Conservation (phyloP, 2,888 invertebrate genomes). For the Cetonia aurata region DNA sequence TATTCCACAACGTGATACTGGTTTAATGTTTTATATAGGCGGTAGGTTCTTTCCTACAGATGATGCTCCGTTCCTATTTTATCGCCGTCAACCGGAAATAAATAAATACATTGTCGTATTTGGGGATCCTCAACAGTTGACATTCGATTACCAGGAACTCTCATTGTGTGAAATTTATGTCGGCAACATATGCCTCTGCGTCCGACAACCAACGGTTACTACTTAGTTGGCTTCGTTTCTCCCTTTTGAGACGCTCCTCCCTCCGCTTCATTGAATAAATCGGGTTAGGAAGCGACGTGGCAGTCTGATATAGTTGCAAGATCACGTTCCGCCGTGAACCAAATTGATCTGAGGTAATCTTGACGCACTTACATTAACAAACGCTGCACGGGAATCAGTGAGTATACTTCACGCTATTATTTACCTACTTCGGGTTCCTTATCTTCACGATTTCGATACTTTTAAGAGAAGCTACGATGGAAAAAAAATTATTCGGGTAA, state of each 20-base stretch:
- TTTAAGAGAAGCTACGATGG: neutral
- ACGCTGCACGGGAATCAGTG: neutral
- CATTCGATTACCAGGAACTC: constrained; percentile 38
- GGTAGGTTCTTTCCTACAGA: neutral
- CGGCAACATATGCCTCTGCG: constrained; percentile 12
- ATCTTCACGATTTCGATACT: constrained; percentile 7
- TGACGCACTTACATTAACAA: constrained; percentile 37
- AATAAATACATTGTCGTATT: constrained; percentile 37
- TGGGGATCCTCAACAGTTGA: constrained; percentile 18
- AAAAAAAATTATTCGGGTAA: neutral
- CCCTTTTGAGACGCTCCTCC: constrained; percentile 1
- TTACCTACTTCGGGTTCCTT: constrained; percentile 9
- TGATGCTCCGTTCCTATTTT: constrained; percentile 16
- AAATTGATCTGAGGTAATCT: constrained; percentile 35
- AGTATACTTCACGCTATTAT: constrained; percentile 18
- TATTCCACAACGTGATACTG: neutral
- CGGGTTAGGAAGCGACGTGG: constrained; percentile 17
- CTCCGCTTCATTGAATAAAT: constrained; percentile 32
- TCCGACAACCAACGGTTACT: neutral
- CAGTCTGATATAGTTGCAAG: constrained; percentile 34
- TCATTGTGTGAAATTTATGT: constrained; percentile 39
- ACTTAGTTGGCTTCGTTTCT: too few species aligned
- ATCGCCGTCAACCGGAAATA: constrained; percentile 20
- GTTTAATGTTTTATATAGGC: constrained; percentile 7
- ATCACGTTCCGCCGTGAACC: constrained; percentile 27